Evolutionary conservation across 2,113 vertebrate genomes (phyloP).

Genomic region (Damaliscus lunatus): DNA sequence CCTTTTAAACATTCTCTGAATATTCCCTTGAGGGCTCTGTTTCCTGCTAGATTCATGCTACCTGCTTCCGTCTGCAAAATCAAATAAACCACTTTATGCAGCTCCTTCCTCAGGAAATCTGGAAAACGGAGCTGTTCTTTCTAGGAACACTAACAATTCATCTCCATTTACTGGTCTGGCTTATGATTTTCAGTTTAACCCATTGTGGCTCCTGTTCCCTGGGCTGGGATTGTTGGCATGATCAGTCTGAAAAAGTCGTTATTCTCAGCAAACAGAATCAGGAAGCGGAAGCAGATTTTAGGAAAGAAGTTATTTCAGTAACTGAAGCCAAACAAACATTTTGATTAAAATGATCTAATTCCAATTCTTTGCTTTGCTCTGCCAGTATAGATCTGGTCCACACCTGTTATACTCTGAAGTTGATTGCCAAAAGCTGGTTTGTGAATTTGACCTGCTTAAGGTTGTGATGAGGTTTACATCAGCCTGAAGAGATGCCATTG

Average conservation of each 20-base stretch:
- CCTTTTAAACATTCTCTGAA: slow-evolving; percentile 49
- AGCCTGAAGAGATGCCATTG: background rate
- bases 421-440: background rate
- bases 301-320: background rate
- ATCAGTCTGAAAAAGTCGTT: background rate
- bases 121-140: slow-evolving; percentile 72
- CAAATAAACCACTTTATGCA: slow-evolving; percentile 65
- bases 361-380: background rate
- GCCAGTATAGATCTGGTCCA: background rate
- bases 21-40: slow-evolving; percentile 56
- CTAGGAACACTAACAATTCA: slow-evolving; percentile 61
- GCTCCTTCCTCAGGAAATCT: slow-evolving; percentile 77
- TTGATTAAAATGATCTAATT: slow-evolving; percentile 7
- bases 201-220: background rate
- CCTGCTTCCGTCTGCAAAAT: slow-evolving; percentile 71
- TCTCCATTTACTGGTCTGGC: slow-evolving; percentile 41
- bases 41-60: slow-evolving; percentile 67
- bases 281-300: background rate
- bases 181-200: slow-evolving; percentile 51
- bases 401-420: background rate
- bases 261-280: background rate
- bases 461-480: background rate
- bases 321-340: background rate
- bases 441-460: background rate
- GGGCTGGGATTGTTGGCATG: background rate